Evolutionary conservation across 2,113 vertebrate genomes (phyloP).

Genomic region (Oreotragus oreotragus): DNA sequence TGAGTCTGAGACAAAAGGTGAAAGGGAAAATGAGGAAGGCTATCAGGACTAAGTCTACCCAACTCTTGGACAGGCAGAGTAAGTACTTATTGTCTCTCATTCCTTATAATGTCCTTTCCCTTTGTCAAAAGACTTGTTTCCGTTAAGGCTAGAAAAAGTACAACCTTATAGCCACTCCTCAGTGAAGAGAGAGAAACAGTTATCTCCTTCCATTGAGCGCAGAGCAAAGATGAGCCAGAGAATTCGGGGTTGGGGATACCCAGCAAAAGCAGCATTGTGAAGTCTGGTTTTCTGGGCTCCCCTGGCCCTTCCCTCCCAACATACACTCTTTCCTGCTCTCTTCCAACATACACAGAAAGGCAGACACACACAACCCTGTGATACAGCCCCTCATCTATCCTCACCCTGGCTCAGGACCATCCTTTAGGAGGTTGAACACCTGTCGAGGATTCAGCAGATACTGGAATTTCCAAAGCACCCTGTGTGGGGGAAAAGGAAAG

Average conservation of each 20-base stretch:
- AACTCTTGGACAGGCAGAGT: neutral
- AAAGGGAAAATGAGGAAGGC: neutral
- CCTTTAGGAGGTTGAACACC: constrained; percentile 88
- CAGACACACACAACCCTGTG: neutral
- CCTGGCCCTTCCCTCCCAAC: neutral
- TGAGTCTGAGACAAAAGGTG: constrained; percentile 85
- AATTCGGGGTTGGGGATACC: neutral
- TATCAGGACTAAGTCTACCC: neutral
- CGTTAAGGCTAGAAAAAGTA: neutral
- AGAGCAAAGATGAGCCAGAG: neutral
- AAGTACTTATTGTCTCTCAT: neutral
- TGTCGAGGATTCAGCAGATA: constrained; percentile 94
- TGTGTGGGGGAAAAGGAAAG: constrained; percentile 65
- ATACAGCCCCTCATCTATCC: constrained; percentile 45
- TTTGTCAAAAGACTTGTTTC: neutral
- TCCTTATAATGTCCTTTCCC: neutral
- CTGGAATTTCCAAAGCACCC: constrained; percentile 92
- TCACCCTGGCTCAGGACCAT: constrained; percentile 89
- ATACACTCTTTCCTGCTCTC: neutral
- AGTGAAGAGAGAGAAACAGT: neutral
- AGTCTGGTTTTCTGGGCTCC: neutral
- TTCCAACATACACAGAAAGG: neutral
- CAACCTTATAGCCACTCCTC: neutral
- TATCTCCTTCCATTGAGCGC: neutral
- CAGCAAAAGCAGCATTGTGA: neutral